Base-by-base conservation (phyloP, 2,888 invertebrate genomes). In the Agapostemon virescens region DNA sequence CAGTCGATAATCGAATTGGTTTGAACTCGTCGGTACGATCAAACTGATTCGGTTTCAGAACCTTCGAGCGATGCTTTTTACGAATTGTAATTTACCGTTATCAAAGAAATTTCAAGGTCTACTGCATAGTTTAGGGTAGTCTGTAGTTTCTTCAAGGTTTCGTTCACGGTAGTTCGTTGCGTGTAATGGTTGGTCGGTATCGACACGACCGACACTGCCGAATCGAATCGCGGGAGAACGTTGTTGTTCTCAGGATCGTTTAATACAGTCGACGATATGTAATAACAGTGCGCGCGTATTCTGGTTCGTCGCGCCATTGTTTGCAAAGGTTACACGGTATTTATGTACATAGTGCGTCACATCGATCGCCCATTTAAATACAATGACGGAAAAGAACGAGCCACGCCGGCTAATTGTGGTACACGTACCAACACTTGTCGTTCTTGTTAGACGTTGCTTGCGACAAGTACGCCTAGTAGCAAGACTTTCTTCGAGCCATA, bases 281-380 rank as follows among this genome's bases (percentile, higher is more conserved):
- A 68, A 79, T 66, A 73, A 67, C 33, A n/a, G 67, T 20, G 40
- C 20, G 40, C 52, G 49, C 49, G 42, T 63, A 40, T 63, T 17
- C 49, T 7, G 42, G 45, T 38, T 36, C 38, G 63, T 52, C 33
- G 66, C 71, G 15, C 58, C 67, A 81, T 82, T 81, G 77, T 82
- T 77, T 67, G 64, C 13, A 82, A 82, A 81, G 82, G 81, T 75
- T 75, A 74, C 23, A 61, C 17, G 20, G 45, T 26, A 63, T 63
- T 73, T 49, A 52, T 69, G 61, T 40, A 45, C 5, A 30, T 33
- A 11, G 26, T 42, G 71, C 61, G 30, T 17, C 70, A 23, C 66
- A 38, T 45, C 69, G 72, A 69, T 74, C 66, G 52, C 52, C 42
- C 33, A 81, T 82, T 82, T 82, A 77, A 77, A 81, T 81, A 81